These are phyloP conservation scores for Tenebrio molitor DNA, from an alignment of 1,140 invertebrate species.

Conservation along the genomic window DNA sequence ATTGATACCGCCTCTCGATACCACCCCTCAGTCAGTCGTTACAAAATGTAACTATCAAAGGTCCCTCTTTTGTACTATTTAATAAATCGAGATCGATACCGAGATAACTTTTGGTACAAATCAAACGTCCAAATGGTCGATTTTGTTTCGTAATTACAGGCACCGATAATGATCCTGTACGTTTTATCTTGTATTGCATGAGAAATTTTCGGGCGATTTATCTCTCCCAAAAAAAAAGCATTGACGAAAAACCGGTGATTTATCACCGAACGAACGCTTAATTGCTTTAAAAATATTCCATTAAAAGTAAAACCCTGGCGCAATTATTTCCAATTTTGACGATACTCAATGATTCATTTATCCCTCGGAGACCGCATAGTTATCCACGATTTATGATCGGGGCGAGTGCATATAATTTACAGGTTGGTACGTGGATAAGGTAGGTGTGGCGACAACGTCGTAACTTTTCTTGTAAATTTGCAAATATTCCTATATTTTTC, in stretches of 20 bases:
- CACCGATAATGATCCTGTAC: neutral
- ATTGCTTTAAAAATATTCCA: slow-evolving; percentile 41
- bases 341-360: slow-evolving; percentile 30
- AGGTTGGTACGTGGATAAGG: slow-evolving; percentile 18
- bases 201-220: slow-evolving; percentile 16
- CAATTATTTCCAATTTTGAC: slow-evolving; percentile 17
- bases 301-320: slow-evolving; percentile 19
- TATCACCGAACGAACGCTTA: neutral
- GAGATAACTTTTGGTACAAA: neutral
- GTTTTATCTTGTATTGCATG: slow-evolving; percentile 8
- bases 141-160: neutral
- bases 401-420: slow-evolving; percentile 33
- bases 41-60: neutral
- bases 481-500: slow-evolving; percentile 21
- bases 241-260: slow-evolving; percentile 23
- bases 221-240: slow-evolving; percentile 11
- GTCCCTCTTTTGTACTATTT: neutral
- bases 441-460: slow-evolving; percentile 42
- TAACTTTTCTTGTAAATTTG: slow-evolving; percentile 44
- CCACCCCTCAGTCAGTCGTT: neutral
- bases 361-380: slow-evolving; percentile 21
- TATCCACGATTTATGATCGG: slow-evolving; percentile 35
- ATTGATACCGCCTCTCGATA: neutral
- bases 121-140: neutral
- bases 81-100: slow-evolving; percentile 8